phyloP scores from a whole-genome alignment of 2,888 invertebrate species.

The Tortrix viridana region DNA sequence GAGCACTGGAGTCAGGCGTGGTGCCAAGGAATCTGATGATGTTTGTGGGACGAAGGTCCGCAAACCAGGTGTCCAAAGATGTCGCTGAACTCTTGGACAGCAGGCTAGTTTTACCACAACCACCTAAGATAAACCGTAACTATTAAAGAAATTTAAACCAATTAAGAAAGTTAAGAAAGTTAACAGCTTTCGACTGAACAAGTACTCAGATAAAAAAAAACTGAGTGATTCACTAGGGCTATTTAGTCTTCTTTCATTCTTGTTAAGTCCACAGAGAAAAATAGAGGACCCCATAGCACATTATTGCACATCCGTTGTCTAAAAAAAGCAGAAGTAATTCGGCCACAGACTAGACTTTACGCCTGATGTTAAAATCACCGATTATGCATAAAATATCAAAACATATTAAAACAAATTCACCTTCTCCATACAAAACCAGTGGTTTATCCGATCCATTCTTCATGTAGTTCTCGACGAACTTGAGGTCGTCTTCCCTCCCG shows the following conservation, averaged over 20 bases:
- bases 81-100: conserved; percentile 95
- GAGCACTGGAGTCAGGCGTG: conserved; percentile 97
- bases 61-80: conserved; percentile 89
- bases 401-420: conserved; percentile 45
- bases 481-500: conserved; percentile 94
- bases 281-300: too few relatives aligned
- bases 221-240: too few relatives aligned
- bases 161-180: too few relatives aligned
- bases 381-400: not conserved
- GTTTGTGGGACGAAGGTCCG: conserved; percentile 91
- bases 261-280: too few relatives aligned
- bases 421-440: conserved; percentile 95
- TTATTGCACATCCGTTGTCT: too few relatives aligned
- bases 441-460: conserved; percentile 93
- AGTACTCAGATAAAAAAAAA: too few relatives aligned
- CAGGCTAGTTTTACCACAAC: conserved; percentile 98
- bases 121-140: conserved; percentile 81
- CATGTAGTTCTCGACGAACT: conserved; percentile 92
- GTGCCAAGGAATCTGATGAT: conserved; percentile 97
- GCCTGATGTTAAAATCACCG: too few relatives aligned
- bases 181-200: too few relatives aligned
- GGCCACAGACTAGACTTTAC: too few relatives aligned
- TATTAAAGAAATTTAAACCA: too few relatives aligned
- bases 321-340: too few relatives aligned
- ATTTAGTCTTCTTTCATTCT: too few relatives aligned